Evolutionary conservation across 2,888 invertebrate species (phyloP).

Genomic region (Xanthorhoe spadicearia): DNA sequence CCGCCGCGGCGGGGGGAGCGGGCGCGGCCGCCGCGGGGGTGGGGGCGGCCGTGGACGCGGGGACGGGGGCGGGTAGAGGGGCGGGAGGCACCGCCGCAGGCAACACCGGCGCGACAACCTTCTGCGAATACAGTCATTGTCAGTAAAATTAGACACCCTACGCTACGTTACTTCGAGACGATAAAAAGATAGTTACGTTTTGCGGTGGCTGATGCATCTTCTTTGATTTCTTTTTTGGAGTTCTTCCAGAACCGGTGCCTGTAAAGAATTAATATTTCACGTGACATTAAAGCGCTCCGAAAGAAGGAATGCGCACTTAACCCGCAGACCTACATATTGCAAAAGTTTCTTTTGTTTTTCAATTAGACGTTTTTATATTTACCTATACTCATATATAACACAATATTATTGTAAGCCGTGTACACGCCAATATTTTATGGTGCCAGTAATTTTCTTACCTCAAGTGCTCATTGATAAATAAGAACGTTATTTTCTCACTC

Average conservation of each 20-base stretch:
- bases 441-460: constrained; percentile 42
- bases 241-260: constrained; percentile 72
- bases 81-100: constrained; percentile 41
- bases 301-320: constrained; percentile 30
- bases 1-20: constrained; percentile 28
- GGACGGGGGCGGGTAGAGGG: constrained; percentile 39
- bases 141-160: background rate
- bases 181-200: constrained; percentile 70
- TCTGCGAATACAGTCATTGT: constrained; percentile 50
- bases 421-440: constrained; percentile 31
- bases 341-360: background rate
- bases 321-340: background rate
- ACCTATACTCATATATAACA: background rate
- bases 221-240: constrained; percentile 78
- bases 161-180: background rate
- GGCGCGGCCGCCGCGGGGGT: constrained; percentile 50
- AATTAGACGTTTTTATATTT: background rate
- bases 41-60: constrained; percentile 46
- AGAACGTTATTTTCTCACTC: constrained; percentile 49
- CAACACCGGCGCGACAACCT: constrained; percentile 51
- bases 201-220: constrained; percentile 71
- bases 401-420: background rate
- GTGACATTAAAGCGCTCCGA: constrained; percentile 41
- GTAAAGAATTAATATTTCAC: constrained; percentile 52
- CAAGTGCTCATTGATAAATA: constrained; percentile 45